These are phyloP conservation scores for Drosophila kepulauana DNA, from an alignment of 1,140 invertebrate species.

Conservation along the genomic window DNA sequence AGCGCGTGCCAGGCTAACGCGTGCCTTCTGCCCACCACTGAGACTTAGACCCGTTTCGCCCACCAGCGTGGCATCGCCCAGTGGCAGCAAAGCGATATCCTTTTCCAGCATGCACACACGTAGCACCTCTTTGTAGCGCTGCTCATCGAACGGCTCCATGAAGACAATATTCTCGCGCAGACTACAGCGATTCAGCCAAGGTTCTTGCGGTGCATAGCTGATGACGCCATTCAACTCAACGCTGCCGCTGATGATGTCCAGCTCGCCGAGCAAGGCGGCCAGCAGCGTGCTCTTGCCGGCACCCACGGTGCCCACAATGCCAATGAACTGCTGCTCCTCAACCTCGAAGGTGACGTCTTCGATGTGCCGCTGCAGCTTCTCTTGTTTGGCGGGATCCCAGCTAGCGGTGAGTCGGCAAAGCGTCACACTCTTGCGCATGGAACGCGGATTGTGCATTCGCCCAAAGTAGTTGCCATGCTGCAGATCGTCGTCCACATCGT, in stretches of 20 bases:
- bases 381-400: slow-evolving; percentile 78
- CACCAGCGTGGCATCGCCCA: slow-evolving; percentile 91
- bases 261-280: slow-evolving; percentile 90
- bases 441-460: slow-evolving; percentile 84
- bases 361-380: slow-evolving; percentile 83
- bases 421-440: slow-evolving; percentile 85
- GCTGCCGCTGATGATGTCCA: slow-evolving; percentile 88
- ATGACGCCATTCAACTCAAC: slow-evolving; percentile 89
- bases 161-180: slow-evolving; percentile 94
- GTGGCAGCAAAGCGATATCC: slow-evolving; percentile 87
- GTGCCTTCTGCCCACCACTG: slow-evolving; percentile 92
- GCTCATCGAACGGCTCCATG: slow-evolving; percentile 88
- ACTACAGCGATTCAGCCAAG: slow-evolving; percentile 88
- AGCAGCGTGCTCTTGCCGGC: slow-evolving; percentile 92
- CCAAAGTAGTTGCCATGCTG: slow-evolving; percentile 70
- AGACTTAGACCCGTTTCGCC: slow-evolving; percentile 92
- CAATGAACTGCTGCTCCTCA: slow-evolving; percentile 87
- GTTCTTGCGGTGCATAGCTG: slow-evolving; percentile 92
- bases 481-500: slow-evolving; percentile 55
- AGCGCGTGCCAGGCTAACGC: slow-evolving; percentile 88
- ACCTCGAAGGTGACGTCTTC: slow-evolving; percentile 86
- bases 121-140: slow-evolving; percentile 87
- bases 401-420: slow-evolving; percentile 84
- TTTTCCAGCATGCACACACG: slow-evolving; percentile 87
- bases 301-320: slow-evolving; percentile 92